phyloP scores from a whole-genome alignment of 2,888 invertebrate genomes.

The Heliconius sara region DNA sequence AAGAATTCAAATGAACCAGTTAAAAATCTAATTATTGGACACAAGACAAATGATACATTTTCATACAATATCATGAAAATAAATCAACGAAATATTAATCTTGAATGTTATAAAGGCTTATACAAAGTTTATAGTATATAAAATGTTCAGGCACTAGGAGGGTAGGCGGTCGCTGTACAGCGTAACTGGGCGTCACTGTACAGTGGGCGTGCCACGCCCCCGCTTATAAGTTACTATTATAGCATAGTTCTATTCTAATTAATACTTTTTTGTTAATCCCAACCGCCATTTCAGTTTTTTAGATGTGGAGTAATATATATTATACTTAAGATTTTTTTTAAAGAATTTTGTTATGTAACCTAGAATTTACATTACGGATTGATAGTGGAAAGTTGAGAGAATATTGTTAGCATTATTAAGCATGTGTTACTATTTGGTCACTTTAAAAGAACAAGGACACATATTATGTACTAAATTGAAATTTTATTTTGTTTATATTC shows the following conservation, averaged over 20 bases:
- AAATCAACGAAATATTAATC: conserved; percentile 25
- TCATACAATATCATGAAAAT: conserved; percentile 11
- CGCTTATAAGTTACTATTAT: conserved; percentile 59
- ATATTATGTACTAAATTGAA: background rate
- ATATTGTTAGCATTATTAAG: background rate
- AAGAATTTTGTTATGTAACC: background rate
- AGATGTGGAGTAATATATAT: background rate
- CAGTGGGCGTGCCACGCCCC: conserved; percentile 70
- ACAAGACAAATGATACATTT: conserved; percentile 1
- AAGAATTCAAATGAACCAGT: background rate
- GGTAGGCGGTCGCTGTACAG: conserved; percentile 76
- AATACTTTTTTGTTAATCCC: conserved; percentile 52
- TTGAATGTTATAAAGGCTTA: conserved; percentile 12
- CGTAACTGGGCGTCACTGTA: conserved; percentile 75
- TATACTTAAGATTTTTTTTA: conserved; percentile 8
- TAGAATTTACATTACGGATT: background rate
- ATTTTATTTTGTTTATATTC: background rate
- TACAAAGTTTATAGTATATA: conserved; percentile 13
- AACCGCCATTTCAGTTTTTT: conserved; percentile 34
- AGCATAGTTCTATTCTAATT: conserved; percentile 52
- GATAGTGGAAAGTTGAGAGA: background rate
- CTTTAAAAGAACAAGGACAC: background rate
- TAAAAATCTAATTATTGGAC: background rate
- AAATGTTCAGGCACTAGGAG: conserved; percentile 29
- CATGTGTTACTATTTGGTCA: background rate